Base-by-base conservation (phyloP, 2,797 vertebrate genomes). In the Chloroceryle inda region DNA sequence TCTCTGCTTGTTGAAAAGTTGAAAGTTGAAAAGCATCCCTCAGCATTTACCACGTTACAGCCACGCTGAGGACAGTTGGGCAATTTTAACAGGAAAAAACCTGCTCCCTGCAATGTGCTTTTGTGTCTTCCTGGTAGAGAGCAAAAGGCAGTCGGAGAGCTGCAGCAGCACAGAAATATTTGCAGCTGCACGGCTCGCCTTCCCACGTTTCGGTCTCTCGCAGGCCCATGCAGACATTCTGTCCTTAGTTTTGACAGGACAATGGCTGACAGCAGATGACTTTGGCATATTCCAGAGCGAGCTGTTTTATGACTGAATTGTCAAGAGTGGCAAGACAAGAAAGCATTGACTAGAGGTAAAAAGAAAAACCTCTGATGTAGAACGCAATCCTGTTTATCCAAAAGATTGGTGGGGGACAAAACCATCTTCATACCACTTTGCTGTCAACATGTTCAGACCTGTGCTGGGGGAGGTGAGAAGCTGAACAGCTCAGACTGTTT, bases 181-280 rank as follows among this genome's bases (percentile, higher is more conserved):
- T 92, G 47, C 77, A 86, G 96, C 85, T 81, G 71, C 63, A 64
- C 76, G 73, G n/a, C 49, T 92, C 3, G 2, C 15, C n/a, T 86
- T 96, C 63, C 87, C 16, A 19, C 83, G 73, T 83, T 87, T 71
- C 53, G 62, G 44, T 49, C 73, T 92, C 88, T 88, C 92, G 75
- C 55, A 93, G 80, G 69, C 73, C 52, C 29, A 22, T 88, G 76
- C 58, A 86, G 87, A 84, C 27, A 59, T 81, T 73, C 89, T 94
- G 59, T 92, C 92, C 79, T 67, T 94, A 94, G 87, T 80, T 96
- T 95, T 93, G 94, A 89, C 80, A 75, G 79, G 58, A 78, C 56
- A 82, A 81, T 73, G 90, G 86, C 74, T 95, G 85, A 84, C 83
- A 92, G 90, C 76, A 88, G 76, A 86, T 94, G 88, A 88, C 84